Evolutionary conservation across 2,113 vertebrate genomes (phyloP), one percentile per base, ranked within the genome.

Genomic region (Siniperca knerii): DNA sequence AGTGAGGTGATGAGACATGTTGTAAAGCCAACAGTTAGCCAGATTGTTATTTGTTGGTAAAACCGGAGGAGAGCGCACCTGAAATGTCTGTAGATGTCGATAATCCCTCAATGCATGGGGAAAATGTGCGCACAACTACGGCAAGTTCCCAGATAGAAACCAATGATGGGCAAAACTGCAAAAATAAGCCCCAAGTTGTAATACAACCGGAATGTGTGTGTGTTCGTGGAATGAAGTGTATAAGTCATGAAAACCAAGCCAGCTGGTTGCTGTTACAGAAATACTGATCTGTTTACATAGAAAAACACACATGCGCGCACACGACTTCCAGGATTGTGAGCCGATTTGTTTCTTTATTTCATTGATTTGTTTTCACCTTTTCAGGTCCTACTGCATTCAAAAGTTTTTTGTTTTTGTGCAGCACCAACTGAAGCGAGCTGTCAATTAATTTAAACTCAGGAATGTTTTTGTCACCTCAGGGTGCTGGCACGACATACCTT

Each of bases 341-440:
- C 21, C 0, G 25, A 52, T 21, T 5, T 5, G 7, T 20, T 77
- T 25, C n/a, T 57, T 52, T 52, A 54, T 52, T 11, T 60, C 12
- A 20, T 13, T 0, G 18, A 15, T 61, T 1, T 3, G 44, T 55
- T 74, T 50, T 75, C 42, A 65, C 72, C 33, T 25, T 75, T 75
- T 85, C 86, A 73, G 86, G 90, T 81, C 65, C 11, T 4, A 61
- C 79, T 12, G 25, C 86, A 83, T 87, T 89, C 73, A 81, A 3
- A 2, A 6, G 0, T 0, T 25, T 29, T 18, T 37, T 42, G 25
- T 65, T 15, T 70, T 46, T 25, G 25, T 64, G 62, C 37, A 29
- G 46, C 52, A 11, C 15, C 8, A 25, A 4, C 15, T n/a, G 7
- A 64, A 37, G 6, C 33, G 1, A 0, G 1, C 15, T 7, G 66